Conservation (phyloP, 2,113 vertebrate genomes). For the Cyprinodon variegatus region DNA sequence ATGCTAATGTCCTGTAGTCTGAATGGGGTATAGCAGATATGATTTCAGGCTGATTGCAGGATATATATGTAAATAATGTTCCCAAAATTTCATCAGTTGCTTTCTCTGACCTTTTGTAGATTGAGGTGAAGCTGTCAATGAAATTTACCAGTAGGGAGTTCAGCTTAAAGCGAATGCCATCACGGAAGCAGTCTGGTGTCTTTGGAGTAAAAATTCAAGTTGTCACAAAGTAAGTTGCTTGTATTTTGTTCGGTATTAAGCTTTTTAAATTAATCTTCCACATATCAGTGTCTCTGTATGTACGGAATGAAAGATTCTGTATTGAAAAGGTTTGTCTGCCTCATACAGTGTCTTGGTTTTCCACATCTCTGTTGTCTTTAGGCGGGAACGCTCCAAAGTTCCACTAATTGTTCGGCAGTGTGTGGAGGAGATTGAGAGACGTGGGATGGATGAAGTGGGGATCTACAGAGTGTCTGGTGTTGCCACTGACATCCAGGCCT, state of each 20-base stretch:
- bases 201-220: constrained; percentile 95
- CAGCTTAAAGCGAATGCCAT: constrained; percentile 94
- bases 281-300: neutral
- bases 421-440: constrained; percentile 95
- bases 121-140: constrained; percentile 95
- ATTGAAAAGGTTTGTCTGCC: neutral
- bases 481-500: constrained; percentile 94
- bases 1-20: neutral
- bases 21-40: neutral
- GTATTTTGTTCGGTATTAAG: neutral
- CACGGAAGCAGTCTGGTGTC: constrained; percentile 92
- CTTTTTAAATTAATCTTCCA: neutral
- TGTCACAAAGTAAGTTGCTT: constrained; percentile 91
- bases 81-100: neutral
- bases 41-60: no score
- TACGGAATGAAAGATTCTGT: neutral
- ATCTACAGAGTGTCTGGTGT: constrained; percentile 98
- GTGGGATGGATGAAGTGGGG: constrained; percentile 97
- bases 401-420: constrained; percentile 97
- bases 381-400: constrained; percentile 95
- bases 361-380: constrained; percentile 43
- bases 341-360: neutral
- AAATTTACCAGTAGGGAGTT: constrained; percentile 97
- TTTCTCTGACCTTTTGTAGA: constrained; percentile 71
- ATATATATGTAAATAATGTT: no score